Percentiles rank a stretch among this genome's conserved stretches.
Evolutionary conservation across 2,888 invertebrate genomes (phyloP).

Genomic region (Andrena trimmerana): DNA sequence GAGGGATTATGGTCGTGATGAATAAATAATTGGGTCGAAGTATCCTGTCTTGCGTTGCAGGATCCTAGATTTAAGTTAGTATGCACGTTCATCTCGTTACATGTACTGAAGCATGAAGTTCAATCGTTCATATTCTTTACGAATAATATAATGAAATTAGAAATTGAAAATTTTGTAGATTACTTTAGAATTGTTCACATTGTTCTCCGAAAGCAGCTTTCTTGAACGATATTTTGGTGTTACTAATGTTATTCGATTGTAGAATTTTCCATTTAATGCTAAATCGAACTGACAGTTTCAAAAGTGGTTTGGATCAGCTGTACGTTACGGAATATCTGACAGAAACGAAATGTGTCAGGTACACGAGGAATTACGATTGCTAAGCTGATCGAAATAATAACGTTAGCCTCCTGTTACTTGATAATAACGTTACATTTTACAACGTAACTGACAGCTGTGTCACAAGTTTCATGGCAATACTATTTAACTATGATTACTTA

Average conservation of each 20-base stretch:
- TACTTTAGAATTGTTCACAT: too few species aligned
- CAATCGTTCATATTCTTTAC: too few species aligned
- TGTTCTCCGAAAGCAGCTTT: too few species aligned
- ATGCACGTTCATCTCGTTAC: too few species aligned
- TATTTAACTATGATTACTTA: conserved; percentile 16
- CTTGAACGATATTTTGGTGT: too few species aligned
- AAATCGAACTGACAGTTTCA: too few species aligned
- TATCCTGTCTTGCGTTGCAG: not conserved
- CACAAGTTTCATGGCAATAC: conserved; percentile 17
- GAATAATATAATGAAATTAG: too few species aligned
- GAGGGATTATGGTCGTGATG: conserved; percentile 7
- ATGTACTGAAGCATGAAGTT: too few species aligned
- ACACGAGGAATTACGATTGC: conserved; percentile 33
- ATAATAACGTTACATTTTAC: conserved; percentile 27
- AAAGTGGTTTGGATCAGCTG: too few species aligned
- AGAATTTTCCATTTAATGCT: too few species aligned
- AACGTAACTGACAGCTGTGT: not conserved
- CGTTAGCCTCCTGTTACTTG: not conserved
- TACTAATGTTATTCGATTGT: too few species aligned
- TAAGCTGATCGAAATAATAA: conserved; percentile 7
- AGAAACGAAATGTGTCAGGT: conserved; percentile 1
- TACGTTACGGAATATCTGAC: not conserved
- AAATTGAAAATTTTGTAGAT: too few species aligned
- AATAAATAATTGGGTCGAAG: conserved; percentile 14
- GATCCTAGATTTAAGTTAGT: not conserved